phyloP scores from a whole-genome alignment of 2,888 invertebrate species.

The Trissolcus brochymenae region DNA sequence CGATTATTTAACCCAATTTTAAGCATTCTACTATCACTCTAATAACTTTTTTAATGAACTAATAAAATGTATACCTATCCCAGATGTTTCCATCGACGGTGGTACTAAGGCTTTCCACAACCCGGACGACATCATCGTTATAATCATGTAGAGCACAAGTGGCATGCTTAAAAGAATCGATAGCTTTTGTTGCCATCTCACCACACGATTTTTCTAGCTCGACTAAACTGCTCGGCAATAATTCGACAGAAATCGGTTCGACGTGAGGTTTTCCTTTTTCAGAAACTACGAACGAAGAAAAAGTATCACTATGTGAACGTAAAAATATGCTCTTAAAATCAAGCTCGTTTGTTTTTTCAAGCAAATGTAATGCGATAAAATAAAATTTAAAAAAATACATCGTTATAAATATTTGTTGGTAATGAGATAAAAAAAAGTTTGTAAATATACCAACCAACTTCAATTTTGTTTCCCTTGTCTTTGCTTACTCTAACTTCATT shows the following conservation, averaged over 20 bases:
- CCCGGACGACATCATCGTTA: slow-evolving; percentile 70
- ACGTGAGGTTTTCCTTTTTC: slow-evolving; percentile 64
- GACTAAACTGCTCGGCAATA: slow-evolving; percentile 75
- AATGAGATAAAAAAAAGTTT: background rate
- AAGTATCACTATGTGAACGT: background rate
- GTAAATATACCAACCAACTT: slow-evolving; percentile 70
- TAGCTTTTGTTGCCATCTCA: slow-evolving; percentile 80
- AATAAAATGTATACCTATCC: slow-evolving; percentile 64
- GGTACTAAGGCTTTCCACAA: slow-evolving; percentile 64
- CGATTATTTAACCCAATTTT: background rate
- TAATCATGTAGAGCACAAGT: slow-evolving; percentile 79
- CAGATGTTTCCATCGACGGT: slow-evolving; percentile 62
- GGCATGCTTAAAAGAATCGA: slow-evolving; percentile 83
- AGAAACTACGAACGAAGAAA: slow-evolving; percentile 60
- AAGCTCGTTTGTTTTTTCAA: background rate
- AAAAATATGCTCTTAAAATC: too few species aligned
- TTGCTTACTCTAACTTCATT: slow-evolving; percentile 77
- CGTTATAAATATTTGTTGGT: background rate
- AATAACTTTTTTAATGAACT: background rate
- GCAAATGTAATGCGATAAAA: background rate
- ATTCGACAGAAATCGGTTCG: slow-evolving; percentile 61
- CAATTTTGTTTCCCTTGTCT: slow-evolving; percentile 70
- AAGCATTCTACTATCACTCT: background rate
- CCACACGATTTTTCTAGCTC: slow-evolving; percentile 80
- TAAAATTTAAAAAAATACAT: background rate